phyloP scores from a whole-genome alignment of 2,888 invertebrate genomes.

The Monoplex corrugatus region DNA sequence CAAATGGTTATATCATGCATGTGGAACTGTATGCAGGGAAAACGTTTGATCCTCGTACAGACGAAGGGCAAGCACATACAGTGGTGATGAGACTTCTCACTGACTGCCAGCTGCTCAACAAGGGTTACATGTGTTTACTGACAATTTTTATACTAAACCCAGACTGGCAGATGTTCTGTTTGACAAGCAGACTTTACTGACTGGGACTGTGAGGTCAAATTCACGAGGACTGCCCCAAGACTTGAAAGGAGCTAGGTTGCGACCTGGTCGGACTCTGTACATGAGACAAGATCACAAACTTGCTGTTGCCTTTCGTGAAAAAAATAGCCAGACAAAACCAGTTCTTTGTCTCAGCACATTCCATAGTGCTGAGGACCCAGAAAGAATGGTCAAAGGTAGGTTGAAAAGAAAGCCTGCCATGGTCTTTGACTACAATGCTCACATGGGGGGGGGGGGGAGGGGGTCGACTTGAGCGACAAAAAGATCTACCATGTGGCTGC shows the following conservation, averaged over 20 bases:
- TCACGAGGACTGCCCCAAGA: constrained; percentile 11
- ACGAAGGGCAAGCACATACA: constrained; percentile 38
- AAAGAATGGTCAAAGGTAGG: constrained; percentile 5
- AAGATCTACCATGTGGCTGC: constrained; percentile 36
- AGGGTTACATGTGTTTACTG: constrained; percentile 45
- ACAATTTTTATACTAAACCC: constrained; percentile 51
- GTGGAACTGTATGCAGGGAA: constrained; percentile 47
- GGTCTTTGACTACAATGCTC: constrained; percentile 39
- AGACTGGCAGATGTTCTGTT: constrained; percentile 41
- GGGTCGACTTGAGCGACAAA: constrained; percentile 48
- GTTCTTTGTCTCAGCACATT: constrained; percentile 36
- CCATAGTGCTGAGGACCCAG: constrained; percentile 22
- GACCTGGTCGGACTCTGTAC: background rate
- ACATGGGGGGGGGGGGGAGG: constrained; percentile 52
- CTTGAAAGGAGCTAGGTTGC: background rate
- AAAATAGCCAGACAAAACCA: constrained; percentile 36
- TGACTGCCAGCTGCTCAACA: constrained; percentile 18
- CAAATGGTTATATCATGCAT: constrained; percentile 43
- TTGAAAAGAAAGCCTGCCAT: constrained; percentile 1
- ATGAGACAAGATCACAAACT: background rate
- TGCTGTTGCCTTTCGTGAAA: constrained; percentile 29
- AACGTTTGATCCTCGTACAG: constrained; percentile 21
- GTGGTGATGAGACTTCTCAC: constrained; percentile 30
- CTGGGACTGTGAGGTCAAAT: constrained; percentile 50
- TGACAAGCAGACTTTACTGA: constrained; percentile 35